These are phyloP conservation scores for Cheilosia vulpina DNA, from an alignment of 2,888 invertebrate species.

Conservation along the genomic window DNA sequence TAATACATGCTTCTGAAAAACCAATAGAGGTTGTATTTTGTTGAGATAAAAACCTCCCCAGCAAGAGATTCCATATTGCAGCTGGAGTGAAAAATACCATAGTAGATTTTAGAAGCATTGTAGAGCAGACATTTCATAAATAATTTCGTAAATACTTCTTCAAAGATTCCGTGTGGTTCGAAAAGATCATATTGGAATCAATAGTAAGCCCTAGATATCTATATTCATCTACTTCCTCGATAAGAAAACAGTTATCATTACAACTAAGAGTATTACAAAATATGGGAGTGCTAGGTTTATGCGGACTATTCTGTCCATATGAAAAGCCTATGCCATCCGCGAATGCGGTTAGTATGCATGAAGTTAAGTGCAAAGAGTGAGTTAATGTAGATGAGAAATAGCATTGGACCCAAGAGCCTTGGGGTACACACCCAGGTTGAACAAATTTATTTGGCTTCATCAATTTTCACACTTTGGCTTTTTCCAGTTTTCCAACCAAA, in stretches of 20 bases:
- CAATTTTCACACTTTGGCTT: no score
- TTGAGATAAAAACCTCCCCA: background rate
- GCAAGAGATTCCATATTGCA: background rate
- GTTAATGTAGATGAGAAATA: no score
- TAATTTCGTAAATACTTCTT: background rate
- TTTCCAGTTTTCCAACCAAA: background rate
- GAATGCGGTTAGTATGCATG: no score
- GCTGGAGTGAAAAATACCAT: conserved; percentile 1
- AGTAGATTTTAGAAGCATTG: conserved; percentile 3
- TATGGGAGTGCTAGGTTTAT: background rate
- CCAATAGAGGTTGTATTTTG: background rate
- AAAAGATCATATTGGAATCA: no score
- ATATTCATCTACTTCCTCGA: background rate
- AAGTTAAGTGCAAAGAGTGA: no score
- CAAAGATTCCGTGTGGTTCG: background rate
- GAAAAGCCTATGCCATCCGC: background rate
- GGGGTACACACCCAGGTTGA: no score
- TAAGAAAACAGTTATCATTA: background rate
- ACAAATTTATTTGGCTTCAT: no score
- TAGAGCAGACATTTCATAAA: background rate
- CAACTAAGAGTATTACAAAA: background rate
- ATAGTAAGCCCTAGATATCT: no score
- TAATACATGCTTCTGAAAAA: background rate
- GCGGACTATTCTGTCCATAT: background rate
- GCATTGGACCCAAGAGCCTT: no score